Conservation (phyloP, 1,140 invertebrate species). For the Asbolus verrucosus region DNA sequence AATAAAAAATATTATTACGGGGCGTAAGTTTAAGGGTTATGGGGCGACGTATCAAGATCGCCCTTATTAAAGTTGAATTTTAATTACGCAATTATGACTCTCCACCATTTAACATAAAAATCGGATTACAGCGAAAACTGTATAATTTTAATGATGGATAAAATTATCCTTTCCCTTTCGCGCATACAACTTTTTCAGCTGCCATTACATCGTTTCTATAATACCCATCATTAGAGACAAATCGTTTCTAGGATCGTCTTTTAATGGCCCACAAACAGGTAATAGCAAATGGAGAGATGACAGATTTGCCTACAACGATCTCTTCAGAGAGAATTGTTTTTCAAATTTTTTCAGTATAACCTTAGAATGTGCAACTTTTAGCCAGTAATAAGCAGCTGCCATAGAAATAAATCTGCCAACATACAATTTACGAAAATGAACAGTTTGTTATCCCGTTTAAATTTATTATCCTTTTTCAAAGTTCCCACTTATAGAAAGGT, state of each 20-base stretch:
- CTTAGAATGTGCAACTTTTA: too few species aligned
- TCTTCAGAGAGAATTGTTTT: too few species aligned
- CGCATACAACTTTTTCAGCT: not conserved
- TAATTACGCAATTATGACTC: not conserved
- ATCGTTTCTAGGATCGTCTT: constrained; percentile 2
- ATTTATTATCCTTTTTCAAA: too few species aligned
- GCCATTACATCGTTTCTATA: not conserved
- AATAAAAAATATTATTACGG: not conserved
- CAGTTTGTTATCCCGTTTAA: too few species aligned
- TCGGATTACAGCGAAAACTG: not conserved
- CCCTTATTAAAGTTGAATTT: not conserved
- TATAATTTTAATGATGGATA: not conserved
- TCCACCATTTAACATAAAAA: not conserved
- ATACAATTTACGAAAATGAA: too few species aligned
- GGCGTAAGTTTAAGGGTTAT: not conserved
- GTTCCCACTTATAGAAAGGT: too few species aligned
- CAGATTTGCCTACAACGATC: too few species aligned
- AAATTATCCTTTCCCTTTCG: not conserved
- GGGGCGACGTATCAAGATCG: not conserved
- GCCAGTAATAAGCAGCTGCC: too few species aligned
- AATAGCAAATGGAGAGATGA: constrained; percentile 21
- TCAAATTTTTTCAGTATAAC: too few species aligned
- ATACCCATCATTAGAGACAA: not conserved
- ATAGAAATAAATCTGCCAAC: too few species aligned
- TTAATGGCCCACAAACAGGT: constrained; percentile 27